A percentile compares a stretch with the other conserved stretches of the same genome.
Evolutionary conservation across 2,888 invertebrate genomes (phyloP).

Genomic region (Andrena hattorfiana): DNA sequence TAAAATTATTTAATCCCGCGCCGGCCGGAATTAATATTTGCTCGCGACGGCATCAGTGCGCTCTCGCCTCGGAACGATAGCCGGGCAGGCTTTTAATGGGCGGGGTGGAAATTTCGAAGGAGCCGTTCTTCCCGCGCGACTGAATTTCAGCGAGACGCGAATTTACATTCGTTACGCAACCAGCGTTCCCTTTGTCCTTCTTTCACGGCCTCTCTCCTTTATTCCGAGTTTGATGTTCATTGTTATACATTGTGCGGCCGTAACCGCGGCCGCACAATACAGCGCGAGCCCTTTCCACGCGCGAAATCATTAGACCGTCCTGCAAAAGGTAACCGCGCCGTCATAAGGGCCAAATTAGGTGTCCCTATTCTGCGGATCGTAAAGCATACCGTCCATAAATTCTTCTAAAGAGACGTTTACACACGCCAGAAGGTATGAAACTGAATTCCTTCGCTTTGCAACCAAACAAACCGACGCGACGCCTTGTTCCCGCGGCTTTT

Average conservation of each 20-base stretch:
- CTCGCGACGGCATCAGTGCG: too few species aligned
- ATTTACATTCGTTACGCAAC: slow-evolving; percentile 17
- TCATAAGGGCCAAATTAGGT: slow-evolving; percentile 49
- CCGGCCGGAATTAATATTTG: not conserved
- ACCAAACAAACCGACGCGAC: not conserved
- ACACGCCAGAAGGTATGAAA: not conserved
- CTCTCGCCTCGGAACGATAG: not conserved
- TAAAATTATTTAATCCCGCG: slow-evolving; percentile 30
- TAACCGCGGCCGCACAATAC: slow-evolving; percentile 27
- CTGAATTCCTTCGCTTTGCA: too few species aligned
- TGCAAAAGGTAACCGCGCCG: slow-evolving; percentile 30
- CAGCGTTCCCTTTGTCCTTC: not conserved
- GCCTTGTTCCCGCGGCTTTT: not conserved
- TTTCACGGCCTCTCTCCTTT: slow-evolving; percentile 11
- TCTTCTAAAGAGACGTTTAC: slow-evolving; percentile 6
- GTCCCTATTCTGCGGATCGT: slow-evolving; percentile 35
- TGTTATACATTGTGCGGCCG: slow-evolving; percentile 35
- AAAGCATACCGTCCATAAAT: slow-evolving; percentile 21
- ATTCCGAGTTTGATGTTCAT: slow-evolving; percentile 16
- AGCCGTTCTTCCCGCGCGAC: not conserved
- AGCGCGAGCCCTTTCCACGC: slow-evolving; percentile 27
- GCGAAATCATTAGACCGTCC: slow-evolving; percentile 47
- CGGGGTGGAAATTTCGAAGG: not conserved
- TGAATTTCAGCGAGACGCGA: not conserved
- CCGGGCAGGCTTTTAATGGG: not conserved